Evolutionary conservation across 2,113 vertebrate genomes (phyloP).

Genomic region (Ictidomys tridecemlineatus): DNA sequence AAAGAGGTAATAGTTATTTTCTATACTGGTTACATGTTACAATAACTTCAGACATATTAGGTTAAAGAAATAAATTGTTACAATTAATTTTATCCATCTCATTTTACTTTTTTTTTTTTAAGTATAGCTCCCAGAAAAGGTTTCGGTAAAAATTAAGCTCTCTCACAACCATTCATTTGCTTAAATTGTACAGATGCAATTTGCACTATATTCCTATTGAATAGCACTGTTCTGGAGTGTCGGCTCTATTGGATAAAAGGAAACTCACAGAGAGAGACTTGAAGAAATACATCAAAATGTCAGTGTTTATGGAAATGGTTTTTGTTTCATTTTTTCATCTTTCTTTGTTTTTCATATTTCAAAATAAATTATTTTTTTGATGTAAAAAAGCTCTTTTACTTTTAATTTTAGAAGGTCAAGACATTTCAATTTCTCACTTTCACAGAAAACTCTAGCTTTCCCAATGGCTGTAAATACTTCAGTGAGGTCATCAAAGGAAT

Average conservation of each 20-base stretch:
- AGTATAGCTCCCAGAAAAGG: background rate
- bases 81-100: conserved; percentile 12
- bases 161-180: background rate
- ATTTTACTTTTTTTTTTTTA: background rate
- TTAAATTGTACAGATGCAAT: background rate
- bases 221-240: background rate
- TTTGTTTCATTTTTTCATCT: conserved; percentile 26
- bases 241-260: background rate
- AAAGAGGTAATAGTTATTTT: background rate
- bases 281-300: conserved; percentile 14
- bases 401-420: conserved; percentile 45
- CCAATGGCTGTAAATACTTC: background rate
- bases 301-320: background rate
- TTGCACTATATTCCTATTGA: background rate
- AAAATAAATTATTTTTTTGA: conserved; percentile 53
- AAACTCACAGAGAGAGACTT: background rate
- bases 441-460: background rate
- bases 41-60: background rate
- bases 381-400: conserved; percentile 29
- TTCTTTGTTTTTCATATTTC: conserved; percentile 37
- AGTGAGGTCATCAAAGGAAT: conserved; percentile 31
- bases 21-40: background rate
- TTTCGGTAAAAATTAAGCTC: background rate
- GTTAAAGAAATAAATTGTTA: background rate
- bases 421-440: conserved; percentile 50